phyloP scores from a whole-genome alignment of 2,888 invertebrate genomes.

The Listrodromus nycthemerus region DNA sequence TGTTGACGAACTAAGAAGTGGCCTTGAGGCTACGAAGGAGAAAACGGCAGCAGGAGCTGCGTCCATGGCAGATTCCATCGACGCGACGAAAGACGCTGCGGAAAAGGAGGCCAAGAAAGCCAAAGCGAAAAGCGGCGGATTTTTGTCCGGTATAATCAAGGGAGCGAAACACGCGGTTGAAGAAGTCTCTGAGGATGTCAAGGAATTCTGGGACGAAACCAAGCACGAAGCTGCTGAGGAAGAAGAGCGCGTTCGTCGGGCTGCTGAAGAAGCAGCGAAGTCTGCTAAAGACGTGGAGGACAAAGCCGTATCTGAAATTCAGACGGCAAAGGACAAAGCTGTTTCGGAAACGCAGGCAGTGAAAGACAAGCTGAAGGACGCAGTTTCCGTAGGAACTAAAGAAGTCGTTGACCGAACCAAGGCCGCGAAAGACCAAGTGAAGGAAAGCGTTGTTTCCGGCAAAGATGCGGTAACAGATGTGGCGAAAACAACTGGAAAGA shows the following conservation, averaged over 20 bases:
- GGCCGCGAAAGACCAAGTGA: constrained; percentile 45
- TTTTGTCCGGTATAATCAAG: constrained; percentile 75
- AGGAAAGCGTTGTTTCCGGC: constrained; percentile 43
- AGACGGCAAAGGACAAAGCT: constrained; percentile 53
- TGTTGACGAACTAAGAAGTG: constrained; percentile 47
- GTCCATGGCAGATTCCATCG: constrained; percentile 46
- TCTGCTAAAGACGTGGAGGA: constrained; percentile 63
- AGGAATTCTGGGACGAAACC: constrained; percentile 70
- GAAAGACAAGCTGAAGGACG: constrained; percentile 56
- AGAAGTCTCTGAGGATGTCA: constrained; percentile 69
- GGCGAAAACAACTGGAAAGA: constrained; percentile 56
- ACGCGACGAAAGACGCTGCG: constrained; percentile 70
- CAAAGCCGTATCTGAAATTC: constrained; percentile 26
- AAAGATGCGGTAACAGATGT: constrained; percentile 35
- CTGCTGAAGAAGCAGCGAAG: constrained; percentile 67
- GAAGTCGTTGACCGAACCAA: constrained; percentile 44
- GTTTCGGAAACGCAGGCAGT: constrained; percentile 29
- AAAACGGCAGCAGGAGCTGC: constrained; percentile 53
- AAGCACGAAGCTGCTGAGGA: constrained; percentile 68
- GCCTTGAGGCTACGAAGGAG: constrained; percentile 55
- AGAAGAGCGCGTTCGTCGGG: constrained; percentile 66
- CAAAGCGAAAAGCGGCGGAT: constrained; percentile 69
- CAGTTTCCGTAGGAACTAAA: constrained; percentile 42
- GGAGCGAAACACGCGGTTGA: constrained; percentile 73
- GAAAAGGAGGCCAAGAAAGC: constrained; percentile 77